phyloP scores from a whole-genome alignment of 2,113 vertebrate species.

The Prochilodus magdalenae region DNA sequence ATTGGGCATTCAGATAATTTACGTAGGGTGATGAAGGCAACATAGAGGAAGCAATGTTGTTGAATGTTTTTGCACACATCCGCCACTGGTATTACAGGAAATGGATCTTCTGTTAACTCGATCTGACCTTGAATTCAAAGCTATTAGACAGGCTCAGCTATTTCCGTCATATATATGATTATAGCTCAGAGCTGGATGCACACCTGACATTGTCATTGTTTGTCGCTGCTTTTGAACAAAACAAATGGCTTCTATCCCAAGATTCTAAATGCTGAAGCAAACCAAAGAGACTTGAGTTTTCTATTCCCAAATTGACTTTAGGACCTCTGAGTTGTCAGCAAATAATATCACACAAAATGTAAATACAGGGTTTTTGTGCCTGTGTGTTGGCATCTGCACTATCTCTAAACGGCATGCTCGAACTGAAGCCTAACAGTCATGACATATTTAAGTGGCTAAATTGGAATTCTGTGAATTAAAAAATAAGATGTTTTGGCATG shows the following conservation, averaged over 20 bases:
- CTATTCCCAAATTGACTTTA: conserved; percentile 19
- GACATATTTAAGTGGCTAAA: too few species aligned
- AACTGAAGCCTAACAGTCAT: too few species aligned
- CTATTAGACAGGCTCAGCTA: not conserved
- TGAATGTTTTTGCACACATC: not conserved
- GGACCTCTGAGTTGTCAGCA: conserved; percentile 65
- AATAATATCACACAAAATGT: not conserved
- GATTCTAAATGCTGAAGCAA: not conserved
- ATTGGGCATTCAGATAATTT: conserved; percentile 64
- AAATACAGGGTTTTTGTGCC: too few species aligned
- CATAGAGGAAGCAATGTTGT: not conserved
- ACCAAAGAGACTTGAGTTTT: not conserved
- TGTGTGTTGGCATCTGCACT: too few species aligned
- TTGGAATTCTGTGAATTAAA: too few species aligned
- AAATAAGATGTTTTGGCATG: too few species aligned
- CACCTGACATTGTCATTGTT: not conserved
- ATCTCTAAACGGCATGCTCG: too few species aligned
- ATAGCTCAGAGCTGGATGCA: conserved; percentile 2
- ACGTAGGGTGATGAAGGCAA: conserved; percentile 68
- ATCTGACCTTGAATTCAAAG: conserved; percentile 5
- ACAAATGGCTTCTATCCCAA: not conserved
- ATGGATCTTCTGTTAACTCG: conserved; percentile 23
- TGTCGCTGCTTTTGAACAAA: too few species aligned
- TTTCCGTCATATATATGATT: not conserved
- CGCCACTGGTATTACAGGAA: not conserved